Evolutionary conservation across 2,797 vertebrate species (phyloP).

Genomic region (Thamnophis elegans): DNA sequence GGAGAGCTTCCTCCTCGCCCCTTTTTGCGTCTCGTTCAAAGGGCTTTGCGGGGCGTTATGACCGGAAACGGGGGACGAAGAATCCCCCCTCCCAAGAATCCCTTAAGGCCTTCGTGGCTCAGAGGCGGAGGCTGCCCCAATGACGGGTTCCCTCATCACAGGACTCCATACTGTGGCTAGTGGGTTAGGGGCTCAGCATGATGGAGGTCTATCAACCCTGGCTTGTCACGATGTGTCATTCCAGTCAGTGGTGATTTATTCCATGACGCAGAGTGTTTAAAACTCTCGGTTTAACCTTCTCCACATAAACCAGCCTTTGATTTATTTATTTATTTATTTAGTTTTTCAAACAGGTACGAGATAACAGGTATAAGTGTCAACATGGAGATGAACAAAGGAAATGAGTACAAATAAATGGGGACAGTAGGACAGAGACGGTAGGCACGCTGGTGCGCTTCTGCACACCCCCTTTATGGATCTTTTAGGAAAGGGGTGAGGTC

Average conservation of each 20-base stretch:
- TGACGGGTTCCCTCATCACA: not conserved
- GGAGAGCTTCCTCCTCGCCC: fast-evolving
- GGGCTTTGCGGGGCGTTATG: not conserved
- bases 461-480: too few species aligned
- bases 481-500: too few species aligned
- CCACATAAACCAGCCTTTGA: not conserved
- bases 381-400: too few species aligned
- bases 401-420: too few species aligned
- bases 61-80: not conserved
- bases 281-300: not conserved
- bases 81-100: not conserved
- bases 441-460: too few species aligned
- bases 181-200: not conserved
- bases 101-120: not conserved
- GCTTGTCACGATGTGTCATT: not conserved
- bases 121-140: not conserved
- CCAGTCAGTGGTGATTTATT: not conserved
- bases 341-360: too few species aligned
- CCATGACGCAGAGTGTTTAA: not conserved
- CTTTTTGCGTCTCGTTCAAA: not conserved
- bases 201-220: not conserved
- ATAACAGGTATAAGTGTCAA: too few species aligned
- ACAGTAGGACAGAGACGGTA: too few species aligned
- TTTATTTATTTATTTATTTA: too few species aligned
- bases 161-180: not conserved